These are phyloP conservation scores for Cephus cinctus DNA, from an alignment of 1,140 invertebrate species.

Conservation along the genomic window DNA sequence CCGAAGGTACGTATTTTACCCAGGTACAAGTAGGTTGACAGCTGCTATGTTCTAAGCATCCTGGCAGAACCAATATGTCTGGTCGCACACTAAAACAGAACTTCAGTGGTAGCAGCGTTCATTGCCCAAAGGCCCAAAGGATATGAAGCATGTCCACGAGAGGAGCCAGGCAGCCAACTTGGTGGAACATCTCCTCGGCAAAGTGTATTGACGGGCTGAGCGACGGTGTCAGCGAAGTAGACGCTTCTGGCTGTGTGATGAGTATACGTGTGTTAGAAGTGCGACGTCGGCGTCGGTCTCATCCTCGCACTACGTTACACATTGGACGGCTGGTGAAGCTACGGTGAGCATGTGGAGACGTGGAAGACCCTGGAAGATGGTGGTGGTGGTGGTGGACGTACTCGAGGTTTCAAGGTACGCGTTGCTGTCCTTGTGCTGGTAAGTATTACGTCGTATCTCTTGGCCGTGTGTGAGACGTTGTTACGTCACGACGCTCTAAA, in stretches of 20 bases:
- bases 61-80: too few relatives aligned
- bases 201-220: constrained; percentile 38
- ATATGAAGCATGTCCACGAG: constrained; percentile 35
- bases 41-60: too few relatives aligned
- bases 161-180: constrained; percentile 22
- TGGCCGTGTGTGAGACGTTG: background rate
- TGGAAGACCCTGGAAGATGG: constrained; percentile 18
- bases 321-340: background rate
- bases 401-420: constrained; percentile 3
- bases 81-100: too few relatives aligned
- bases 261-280: too few relatives aligned
- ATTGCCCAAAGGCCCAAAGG: constrained; percentile 39
- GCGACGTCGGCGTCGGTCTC: too few relatives aligned
- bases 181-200: constrained; percentile 36
- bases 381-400: constrained; percentile 6
- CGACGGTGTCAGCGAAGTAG: constrained; percentile 30
- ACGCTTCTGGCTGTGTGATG: too few relatives aligned
- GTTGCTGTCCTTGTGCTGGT: too few relatives aligned
- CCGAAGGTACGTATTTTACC: too few relatives aligned
- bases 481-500: constrained; percentile 33
- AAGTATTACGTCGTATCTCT: too few relatives aligned
- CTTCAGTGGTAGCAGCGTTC: too few relatives aligned
- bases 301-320: constrained; percentile 10
- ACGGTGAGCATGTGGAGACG: background rate
- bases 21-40: too few relatives aligned